phyloP scores from a whole-genome alignment of 2,113 vertebrate species.

The Cromileptes altivelis region DNA sequence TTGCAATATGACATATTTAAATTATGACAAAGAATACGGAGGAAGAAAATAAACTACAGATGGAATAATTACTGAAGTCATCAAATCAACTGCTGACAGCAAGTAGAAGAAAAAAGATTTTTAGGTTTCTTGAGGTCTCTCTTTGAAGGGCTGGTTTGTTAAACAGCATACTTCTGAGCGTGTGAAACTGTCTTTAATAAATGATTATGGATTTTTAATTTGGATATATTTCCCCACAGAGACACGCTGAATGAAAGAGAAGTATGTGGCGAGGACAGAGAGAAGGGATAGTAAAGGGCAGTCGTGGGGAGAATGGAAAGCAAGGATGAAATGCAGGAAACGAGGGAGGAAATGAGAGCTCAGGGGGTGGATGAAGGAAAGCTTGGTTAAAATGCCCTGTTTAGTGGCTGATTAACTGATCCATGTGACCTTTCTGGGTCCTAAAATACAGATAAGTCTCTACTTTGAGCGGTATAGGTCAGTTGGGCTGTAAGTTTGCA shows the following conservation, averaged over 20 bases:
- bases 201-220: conserved; percentile 62
- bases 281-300: conserved; percentile 38
- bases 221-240: conserved; percentile 52
- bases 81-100: background rate
- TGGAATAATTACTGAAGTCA: background rate
- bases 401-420: conserved; percentile 52
- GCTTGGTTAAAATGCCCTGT: conserved; percentile 23
- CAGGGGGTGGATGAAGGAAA: conserved; percentile 17
- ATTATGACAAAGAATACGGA: background rate
- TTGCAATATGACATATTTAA: background rate
- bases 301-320: conserved; percentile 52
- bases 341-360: conserved; percentile 62
- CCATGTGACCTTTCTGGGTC: conserved; percentile 44
- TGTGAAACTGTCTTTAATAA: conserved; percentile 38
- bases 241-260: background rate
- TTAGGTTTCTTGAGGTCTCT: conserved; percentile 34
- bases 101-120: conserved; percentile 4
- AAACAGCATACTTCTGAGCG: conserved; percentile 24
- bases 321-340: conserved; percentile 51
- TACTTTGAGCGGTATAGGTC: background rate
- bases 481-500: background rate
- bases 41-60: conserved; percentile 4
- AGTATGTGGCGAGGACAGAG: conserved; percentile 18
- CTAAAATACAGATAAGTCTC: conserved; percentile 21
- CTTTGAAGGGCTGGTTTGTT: conserved; percentile 24